Percentiles rank a stretch among this genome's conserved stretches.
These are phyloP conservation scores for Amphipoea lucens DNA, from an alignment of 2,888 invertebrate genomes.

Conservation along the genomic window DNA sequence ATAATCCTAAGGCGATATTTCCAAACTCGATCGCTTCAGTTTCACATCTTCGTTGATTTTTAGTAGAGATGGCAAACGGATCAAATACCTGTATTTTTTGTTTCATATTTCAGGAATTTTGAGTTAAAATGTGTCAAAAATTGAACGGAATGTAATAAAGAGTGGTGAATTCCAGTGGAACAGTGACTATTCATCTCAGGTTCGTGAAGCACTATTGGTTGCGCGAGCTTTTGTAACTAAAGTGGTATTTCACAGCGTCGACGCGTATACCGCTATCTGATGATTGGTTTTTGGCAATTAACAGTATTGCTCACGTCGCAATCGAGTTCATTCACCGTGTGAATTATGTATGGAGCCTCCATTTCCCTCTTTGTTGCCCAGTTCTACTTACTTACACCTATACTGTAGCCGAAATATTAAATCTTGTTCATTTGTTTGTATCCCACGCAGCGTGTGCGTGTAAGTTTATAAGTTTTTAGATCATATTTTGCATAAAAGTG, in stretches of 20 bases:
- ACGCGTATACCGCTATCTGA: conserved; percentile 89
- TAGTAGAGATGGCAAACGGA: conserved; percentile 64
- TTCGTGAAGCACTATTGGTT: conserved; percentile 63
- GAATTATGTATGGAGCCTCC: conserved; percentile 89
- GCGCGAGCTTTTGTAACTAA: conserved; percentile 84
- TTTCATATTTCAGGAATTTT: conserved; percentile 16
- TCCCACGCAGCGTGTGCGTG: conserved; percentile 56
- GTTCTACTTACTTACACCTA: conserved; percentile 72
- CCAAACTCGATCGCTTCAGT: conserved; percentile 64
- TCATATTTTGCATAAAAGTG: conserved; percentile 52
- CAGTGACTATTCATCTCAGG: conserved; percentile 62
- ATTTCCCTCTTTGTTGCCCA: conserved; percentile 85
- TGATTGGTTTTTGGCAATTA: conserved; percentile 91
- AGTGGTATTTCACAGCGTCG: conserved; percentile 88
- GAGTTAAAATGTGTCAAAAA: conserved; percentile 58
- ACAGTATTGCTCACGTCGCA: conserved; percentile 89
- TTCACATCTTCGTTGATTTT: conserved; percentile 70
- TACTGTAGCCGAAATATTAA: conserved; percentile 62
- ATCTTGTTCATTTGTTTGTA: conserved; percentile 49
- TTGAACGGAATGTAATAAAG: conserved; percentile 58
- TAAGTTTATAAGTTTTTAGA: conserved; percentile 47
- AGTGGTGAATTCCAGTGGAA: conserved; percentile 39
- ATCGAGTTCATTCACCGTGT: conserved; percentile 89
- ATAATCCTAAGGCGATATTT: conserved; percentile 71
- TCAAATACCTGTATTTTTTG: conserved; percentile 22